These are phyloP conservation scores for Sigmodon hispidus DNA, from an alignment of 2,113 vertebrate species.

Conservation along the genomic window DNA sequence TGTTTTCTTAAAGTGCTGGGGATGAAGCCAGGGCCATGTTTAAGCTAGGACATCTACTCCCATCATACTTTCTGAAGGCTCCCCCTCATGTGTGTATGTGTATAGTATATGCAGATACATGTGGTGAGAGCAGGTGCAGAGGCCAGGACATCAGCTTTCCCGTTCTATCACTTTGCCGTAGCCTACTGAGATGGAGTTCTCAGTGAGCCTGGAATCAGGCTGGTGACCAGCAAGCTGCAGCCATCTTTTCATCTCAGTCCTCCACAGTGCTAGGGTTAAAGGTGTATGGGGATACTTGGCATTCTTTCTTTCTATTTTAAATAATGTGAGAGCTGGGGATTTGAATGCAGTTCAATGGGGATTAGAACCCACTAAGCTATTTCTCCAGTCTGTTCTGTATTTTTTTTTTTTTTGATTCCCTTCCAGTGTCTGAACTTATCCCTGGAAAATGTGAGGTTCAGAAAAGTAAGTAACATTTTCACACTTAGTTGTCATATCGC, in stretches of 20 bases:
- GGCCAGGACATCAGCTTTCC: background rate
- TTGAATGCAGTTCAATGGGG: background rate
- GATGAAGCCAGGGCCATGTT: background rate
- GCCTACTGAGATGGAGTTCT: background rate
- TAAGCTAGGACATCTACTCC: background rate
- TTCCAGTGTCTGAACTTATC: constrained; percentile 9
- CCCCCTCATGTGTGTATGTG: background rate
- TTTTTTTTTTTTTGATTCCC: background rate
- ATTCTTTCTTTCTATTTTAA: background rate
- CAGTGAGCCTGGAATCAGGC: background rate
- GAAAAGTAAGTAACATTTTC: background rate
- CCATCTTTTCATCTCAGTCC: background rate
- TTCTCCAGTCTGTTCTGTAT: background rate
- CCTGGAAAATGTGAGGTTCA: constrained; percentile 16
- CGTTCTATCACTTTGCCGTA: background rate
- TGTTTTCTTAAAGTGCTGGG: background rate
- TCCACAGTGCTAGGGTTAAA: background rate
- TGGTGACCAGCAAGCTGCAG: background rate
- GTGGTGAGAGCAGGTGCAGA: background rate
- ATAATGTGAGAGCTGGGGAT: background rate
- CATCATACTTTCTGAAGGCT: background rate
- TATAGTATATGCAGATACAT: background rate
- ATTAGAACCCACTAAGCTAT: background rate
- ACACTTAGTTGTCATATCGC: background rate
- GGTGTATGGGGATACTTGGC: background rate